Conservation (phyloP, 1,140 invertebrate species). For the Musca domestica region DNA sequence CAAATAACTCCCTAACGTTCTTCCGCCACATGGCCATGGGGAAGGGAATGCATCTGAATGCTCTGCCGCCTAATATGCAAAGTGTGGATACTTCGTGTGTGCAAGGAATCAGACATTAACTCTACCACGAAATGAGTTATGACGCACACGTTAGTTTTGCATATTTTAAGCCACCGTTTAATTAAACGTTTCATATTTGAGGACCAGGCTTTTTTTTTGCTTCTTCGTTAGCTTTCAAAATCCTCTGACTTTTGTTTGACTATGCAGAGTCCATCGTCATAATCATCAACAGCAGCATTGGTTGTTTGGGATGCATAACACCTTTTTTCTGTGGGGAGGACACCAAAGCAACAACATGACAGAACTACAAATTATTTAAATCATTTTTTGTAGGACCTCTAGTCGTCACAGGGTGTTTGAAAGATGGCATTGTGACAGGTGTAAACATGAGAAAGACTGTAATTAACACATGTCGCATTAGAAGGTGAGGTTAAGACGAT, state of each 20-base stretch:
- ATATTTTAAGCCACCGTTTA: conserved; percentile 55
- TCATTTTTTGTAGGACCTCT: too few species aligned
- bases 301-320: too few species aligned
- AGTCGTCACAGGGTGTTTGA: too few species aligned
- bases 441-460: too few species aligned
- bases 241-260: not conserved
- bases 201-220: not conserved
- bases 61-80: conserved; percentile 5
- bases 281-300: too few species aligned
- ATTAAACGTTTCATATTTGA: conserved; percentile 41
- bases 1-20: not conserved
- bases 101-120: not conserved
- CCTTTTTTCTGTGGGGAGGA: too few species aligned
- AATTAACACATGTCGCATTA: too few species aligned
- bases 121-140: conserved; percentile 45
- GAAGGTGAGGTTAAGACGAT: too few species aligned
- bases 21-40: not conserved
- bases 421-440: too few species aligned
- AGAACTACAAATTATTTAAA: too few species aligned
- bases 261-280: not conserved
- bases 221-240: not conserved
- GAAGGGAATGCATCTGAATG: not conserved
- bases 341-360: too few species aligned
- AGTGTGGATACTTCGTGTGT: not conserved
- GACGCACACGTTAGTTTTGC: conserved; percentile 47